These are phyloP conservation scores for Gymnogyps californianus DNA, from an alignment of 2,113 vertebrate genomes.

Conservation along the genomic window DNA sequence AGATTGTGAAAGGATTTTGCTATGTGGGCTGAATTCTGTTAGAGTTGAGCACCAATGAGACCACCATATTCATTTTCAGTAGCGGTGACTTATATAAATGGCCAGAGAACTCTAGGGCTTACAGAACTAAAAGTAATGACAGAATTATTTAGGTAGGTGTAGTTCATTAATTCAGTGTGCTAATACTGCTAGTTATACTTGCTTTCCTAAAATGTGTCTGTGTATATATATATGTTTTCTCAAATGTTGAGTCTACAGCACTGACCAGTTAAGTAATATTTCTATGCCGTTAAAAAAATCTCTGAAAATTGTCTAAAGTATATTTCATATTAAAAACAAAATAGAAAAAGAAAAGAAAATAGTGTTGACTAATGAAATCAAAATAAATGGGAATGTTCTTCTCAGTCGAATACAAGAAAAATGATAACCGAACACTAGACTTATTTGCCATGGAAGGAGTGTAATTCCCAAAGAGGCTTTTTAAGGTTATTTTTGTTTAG, in stretches of 20 bases:
- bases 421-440: background rate
- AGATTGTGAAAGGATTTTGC: background rate
- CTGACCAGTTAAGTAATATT: background rate
- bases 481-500: background rate
- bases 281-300: background rate
- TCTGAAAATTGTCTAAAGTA: background rate
- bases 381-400: background rate
- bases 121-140: background rate
- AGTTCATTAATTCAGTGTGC: background rate
- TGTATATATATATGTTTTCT: background rate
- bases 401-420: background rate
- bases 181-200: background rate
- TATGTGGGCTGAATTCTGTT: background rate
- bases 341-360: background rate
- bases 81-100: background rate
- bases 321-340: background rate
- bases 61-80: background rate
- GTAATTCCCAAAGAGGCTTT: background rate
- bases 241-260: background rate
- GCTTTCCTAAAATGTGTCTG: background rate
- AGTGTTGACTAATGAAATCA: background rate
- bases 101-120: background rate
- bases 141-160: background rate
- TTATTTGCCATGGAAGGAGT: background rate
- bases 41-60: background rate